A percentile compares a stretch with the other conserved stretches of the same genome.
Conservation (phyloP, 2,113 vertebrate species). For the Xiphophorus maculatus region DNA sequence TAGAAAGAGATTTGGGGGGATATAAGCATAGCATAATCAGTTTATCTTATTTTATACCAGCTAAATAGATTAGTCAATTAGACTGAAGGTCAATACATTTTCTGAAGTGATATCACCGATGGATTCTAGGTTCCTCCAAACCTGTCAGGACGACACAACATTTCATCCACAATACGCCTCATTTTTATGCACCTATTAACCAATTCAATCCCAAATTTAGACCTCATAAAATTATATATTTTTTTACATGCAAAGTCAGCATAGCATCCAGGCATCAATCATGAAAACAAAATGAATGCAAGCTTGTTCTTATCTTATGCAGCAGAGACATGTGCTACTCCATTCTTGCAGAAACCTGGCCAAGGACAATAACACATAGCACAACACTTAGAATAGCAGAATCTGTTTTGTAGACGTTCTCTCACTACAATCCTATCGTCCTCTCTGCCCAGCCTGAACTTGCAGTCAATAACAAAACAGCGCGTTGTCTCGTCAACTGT, state of each 20-base stretch:
- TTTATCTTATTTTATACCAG: neutral
- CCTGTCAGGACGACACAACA: neutral
- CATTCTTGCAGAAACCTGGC: neutral
- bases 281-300: neutral
- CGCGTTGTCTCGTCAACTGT: neutral
- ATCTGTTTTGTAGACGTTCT: neutral
- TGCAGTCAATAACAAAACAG: neutral
- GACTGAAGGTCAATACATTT: neutral
- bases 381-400: neutral
- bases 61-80: neutral
- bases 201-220: too few species aligned
- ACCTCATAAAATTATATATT: too few species aligned
- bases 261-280: too few species aligned
- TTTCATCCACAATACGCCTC: neutral
- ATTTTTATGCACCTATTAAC: too few species aligned
- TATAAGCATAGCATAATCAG: too few species aligned
- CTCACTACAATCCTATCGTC: neutral
- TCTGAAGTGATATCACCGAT: neutral
- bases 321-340: neutral
- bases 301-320: neutral
- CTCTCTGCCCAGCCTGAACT: neutral
- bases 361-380: neutral
- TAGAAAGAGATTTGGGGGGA: too few species aligned
- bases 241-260: too few species aligned
- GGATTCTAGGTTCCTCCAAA: neutral